phyloP scores from a whole-genome alignment of 1,140 invertebrate species.

The Ceratoteleas bidentatus region DNA sequence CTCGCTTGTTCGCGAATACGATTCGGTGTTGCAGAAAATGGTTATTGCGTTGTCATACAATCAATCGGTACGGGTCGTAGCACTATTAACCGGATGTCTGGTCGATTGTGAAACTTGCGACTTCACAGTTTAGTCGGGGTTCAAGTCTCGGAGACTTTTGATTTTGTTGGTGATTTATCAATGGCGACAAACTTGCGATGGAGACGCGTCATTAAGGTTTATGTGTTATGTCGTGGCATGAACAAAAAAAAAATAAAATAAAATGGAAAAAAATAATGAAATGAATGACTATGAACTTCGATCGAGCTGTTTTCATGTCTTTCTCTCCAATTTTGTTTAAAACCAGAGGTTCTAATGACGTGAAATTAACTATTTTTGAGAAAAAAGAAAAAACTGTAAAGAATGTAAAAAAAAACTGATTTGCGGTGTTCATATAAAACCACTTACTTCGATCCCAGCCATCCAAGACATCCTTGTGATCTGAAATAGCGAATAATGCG shows the following conservation, averaged over 20 bases:
- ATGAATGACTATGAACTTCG: too few relatives aligned
- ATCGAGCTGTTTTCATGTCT: constrained; percentile 13
- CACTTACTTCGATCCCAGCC: constrained; percentile 55
- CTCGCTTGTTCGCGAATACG: constrained; percentile 30
- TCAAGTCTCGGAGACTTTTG: constrained; percentile 17
- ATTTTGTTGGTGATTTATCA: neutral
- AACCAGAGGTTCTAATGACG: constrained; percentile 28
- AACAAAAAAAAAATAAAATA: neutral
- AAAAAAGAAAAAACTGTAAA: constrained; percentile 2
- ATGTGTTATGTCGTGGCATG: too few relatives aligned
- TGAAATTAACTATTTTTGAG: neutral
- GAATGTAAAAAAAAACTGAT: neutral
- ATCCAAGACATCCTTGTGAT: constrained; percentile 37
- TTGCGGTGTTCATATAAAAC: neutral
- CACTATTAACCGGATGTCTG: constrained; percentile 42
- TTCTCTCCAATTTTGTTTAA: constrained; percentile 62
- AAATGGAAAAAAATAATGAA: neutral
- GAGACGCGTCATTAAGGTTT: too few relatives aligned
- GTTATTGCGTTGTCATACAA: constrained; percentile 39
- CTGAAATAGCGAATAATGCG: constrained; percentile 58
- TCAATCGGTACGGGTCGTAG: constrained; percentile 32
- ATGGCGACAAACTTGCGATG: too few relatives aligned
- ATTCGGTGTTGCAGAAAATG: constrained; percentile 54
- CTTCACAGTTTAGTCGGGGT: constrained; percentile 7
- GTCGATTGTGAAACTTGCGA: constrained; percentile 40